These are phyloP conservation scores for Rhabdomys pumilio DNA, from an alignment of 2,797 vertebrate species.

Conservation along the genomic window DNA sequence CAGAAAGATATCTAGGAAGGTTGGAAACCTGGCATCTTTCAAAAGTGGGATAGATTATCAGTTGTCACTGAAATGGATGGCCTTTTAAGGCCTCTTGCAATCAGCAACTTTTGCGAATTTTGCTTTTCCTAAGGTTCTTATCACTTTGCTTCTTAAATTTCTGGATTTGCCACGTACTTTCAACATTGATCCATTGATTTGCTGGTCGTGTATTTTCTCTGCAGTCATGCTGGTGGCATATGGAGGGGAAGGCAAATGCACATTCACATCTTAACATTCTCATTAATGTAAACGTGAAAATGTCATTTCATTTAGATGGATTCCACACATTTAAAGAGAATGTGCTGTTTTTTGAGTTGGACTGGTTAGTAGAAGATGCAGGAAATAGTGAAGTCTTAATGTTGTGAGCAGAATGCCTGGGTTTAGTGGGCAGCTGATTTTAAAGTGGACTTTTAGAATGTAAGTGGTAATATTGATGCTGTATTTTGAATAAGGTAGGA, in stretches of 20 bases:
- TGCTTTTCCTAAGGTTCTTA: slow-evolving; percentile 68
- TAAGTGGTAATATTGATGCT: slow-evolving; percentile 44
- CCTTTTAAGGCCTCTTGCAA: slow-evolving; percentile 61
- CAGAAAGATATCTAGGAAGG: slow-evolving; percentile 65
- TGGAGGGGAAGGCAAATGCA: slow-evolving; percentile 66
- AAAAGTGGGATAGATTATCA: slow-evolving; percentile 69
- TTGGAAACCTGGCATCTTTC: slow-evolving; percentile 70
- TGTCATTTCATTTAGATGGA: slow-evolving; percentile 46
- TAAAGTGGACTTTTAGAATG: slow-evolving; percentile 52
- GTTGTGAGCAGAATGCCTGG: not conserved
- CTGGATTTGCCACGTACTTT: slow-evolving; percentile 48
- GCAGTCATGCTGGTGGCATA: slow-evolving; percentile 4
- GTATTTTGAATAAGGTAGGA: slow-evolving; percentile 1
- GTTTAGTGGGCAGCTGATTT: slow-evolving; percentile 48
- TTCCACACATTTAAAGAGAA: slow-evolving; percentile 23
- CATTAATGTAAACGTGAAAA: slow-evolving; percentile 67
- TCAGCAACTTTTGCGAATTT: slow-evolving; percentile 76
- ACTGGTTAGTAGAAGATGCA: slow-evolving; percentile 53
- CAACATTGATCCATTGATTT: slow-evolving; percentile 64
- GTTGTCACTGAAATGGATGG: slow-evolving; percentile 68
- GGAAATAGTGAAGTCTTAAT: slow-evolving; percentile 18
- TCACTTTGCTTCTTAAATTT: slow-evolving; percentile 75
- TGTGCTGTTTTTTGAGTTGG: slow-evolving; percentile 46
- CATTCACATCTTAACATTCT: not conserved
- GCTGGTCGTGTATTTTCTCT: slow-evolving; percentile 58